Base-by-base conservation (phyloP, 2,113 vertebrate genomes). In the Rynchops niger region DNA sequence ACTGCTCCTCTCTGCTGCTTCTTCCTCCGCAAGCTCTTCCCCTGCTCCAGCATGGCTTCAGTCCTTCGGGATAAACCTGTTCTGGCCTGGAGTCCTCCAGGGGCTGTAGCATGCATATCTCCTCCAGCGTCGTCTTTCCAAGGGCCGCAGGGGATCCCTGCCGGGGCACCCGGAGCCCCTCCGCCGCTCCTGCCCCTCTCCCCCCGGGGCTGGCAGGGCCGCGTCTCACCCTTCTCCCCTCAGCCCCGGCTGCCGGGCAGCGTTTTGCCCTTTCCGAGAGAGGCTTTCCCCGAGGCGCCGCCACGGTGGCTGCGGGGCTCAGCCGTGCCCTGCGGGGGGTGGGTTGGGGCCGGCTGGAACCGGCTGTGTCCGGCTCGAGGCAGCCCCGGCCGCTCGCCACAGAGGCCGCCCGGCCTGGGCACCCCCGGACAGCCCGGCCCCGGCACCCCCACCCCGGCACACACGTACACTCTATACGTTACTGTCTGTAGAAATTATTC, bases 401-500 rank as follows among this genome's bases (percentile, higher is more conserved):
- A n/a, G 38, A 4, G 19, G 13, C 6, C 3, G 0, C 18, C 12
- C 40, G 0, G 6, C 50, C 40, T 40, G 40, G 27, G 34, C 21
- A 23, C 8, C 13, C 40, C 25, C 25, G 13, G 19, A 2, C 16
- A 70, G 18, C 3, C 1, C 23, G 21, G 58, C 36, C 23, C 5
- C 14, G 25, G 10, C 15, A 55, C 5, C n/a, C 0, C 1, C 19
- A 25, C 9, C 22, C 3, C 3, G 3, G 1, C 17, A 15, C 9
- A n/a, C 4, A n/a, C 19, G 26, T 22, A 17, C 6, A 14, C 5
- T 9, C 18, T 10, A 11, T 32, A 47, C 5, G 5, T 61, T 32
- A 47, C 8, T 25, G 22, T 36, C 52, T 3, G 3, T 11, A 47
- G 17, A 66, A 47, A 34, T 34, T 58, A 21, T 34, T 58, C 30